Base-by-base conservation (phyloP, 2,113 vertebrate genomes). In the Antigone vipio region DNA sequence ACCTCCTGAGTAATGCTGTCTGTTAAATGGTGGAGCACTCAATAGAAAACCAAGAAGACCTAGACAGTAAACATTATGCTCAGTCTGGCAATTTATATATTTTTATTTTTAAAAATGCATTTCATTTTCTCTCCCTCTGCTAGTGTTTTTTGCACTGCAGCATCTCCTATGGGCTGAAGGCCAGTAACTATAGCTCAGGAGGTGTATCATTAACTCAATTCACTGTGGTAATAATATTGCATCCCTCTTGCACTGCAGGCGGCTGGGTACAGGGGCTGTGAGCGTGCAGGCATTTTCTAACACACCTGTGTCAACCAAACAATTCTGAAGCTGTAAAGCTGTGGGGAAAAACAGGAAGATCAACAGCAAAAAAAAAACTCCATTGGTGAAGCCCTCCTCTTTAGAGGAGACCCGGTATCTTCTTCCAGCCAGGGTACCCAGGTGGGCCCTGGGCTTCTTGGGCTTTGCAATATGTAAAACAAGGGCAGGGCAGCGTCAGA, bases 301-400 rank as follows among this genome's bases (percentile, higher is more conserved):
- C 15, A 79, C 8, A 60, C 3, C 4, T 12, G 1, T 15, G 20
- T 55, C n/a, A 72, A 59, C 5, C 19, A 68, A 93, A 44, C 8
- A n/a, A 15, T 5, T 22, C 5, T 1, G 2, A 71, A 78, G 9
- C 32, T 29, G 6, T 66, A 63, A 72, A 45, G 4, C 18, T 55
- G 11, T 24, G 34, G 38, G 14, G 30, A 77, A 53, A 15, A 0
- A 1, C 12, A 68, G 17, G 14, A 59, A 40, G 3, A 34, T 34
- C 15, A 77, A 6, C 20, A 60, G 23, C 6, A 34, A 69, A 74
- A 64, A 38, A 38, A 40, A 35, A 34, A 2, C 5, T 71, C 26
- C 6, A 26, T 23, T 22, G 35, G 12, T 72, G 35, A 92, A 60
- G 26, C 2, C 71, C 8, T 73, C 3, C 29, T 59, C 10, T 35